Base-by-base conservation (phyloP, 2,888 invertebrate species). In the Dendrolimus pini region DNA sequence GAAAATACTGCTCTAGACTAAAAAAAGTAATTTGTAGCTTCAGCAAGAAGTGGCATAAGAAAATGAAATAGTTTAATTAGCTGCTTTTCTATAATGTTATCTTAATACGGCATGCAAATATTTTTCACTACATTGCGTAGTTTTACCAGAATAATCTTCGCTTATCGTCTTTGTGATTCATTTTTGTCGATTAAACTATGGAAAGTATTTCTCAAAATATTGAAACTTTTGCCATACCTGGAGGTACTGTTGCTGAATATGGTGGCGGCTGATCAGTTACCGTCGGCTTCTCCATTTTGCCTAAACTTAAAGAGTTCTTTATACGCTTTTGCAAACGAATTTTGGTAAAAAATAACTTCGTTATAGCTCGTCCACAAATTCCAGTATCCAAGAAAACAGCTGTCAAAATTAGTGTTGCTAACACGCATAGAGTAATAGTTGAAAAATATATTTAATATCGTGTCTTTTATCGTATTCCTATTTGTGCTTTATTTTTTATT, bases 251-350 rank as follows among this genome's bases (percentile, higher is more conserved):
- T 14, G 92, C 91, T 0, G 92, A 91, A 70, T 92, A 92, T 7
- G 92, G 91, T 1, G 92, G 93, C 10, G 92, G 92, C 58, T 84
- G 86, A 52, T 84, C 89, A 42, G 75, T 88, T 58, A 85, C 75
- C 52, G 77, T 77, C 41, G 83, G 82, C 63, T 89, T 84, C 54
- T 88, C 89, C 87, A 87, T 88, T 62, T 69, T 84, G 59, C 13
- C 52, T 53, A 41, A 30, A 41, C 7, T 41, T 42, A n/a, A 56
- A 52, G 9, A 47, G 6, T 12, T 47, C 47, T 8, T 47, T 9
- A 47, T 10, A 47, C 8, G 2, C 2, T 47, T 47, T 47, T 6
- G 47, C 12, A 47, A 47, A 47, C 47, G 9, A 6, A 47, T 47
- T 47, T 47, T 47, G 47, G 2, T 47, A 47, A 47, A 47, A 47